Evolutionary conservation across 2,888 invertebrate species (phyloP), one percentile per base, ranked within the genome.

Genomic region (Acrobasis suavella): DNA sequence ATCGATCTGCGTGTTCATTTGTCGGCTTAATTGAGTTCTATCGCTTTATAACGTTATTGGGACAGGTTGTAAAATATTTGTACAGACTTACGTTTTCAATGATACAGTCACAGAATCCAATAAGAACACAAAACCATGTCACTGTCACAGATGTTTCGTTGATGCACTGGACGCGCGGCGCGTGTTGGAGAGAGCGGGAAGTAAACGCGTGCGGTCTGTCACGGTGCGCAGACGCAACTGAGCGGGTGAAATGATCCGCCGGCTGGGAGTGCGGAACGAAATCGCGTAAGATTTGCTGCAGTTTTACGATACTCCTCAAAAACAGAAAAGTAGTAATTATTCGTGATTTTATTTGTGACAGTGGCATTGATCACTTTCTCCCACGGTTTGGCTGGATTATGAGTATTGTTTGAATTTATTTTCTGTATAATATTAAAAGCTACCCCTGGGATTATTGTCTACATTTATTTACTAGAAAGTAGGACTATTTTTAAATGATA

Each of bases 71-170:
- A n/a, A 32, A 9, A 15, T 37, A 37, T 50, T 50, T 50, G 38
- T 7, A 50, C n/a, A 49, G 52, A 66, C 68, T 67, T 67, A 69
- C 69, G 65, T 85, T 78, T 75, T 80, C 78, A 83, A 80, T 78
- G 73, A 76, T 80, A 83, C 85, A 75, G 82, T 80, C 81, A 86
- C 76, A 75, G 85, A 83, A 91, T 91, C 90, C 91, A 82, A 87
- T 82, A 77, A 76, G 74, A 82, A 79, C 91, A 92, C 91, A 85
- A 76, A 90, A 90, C 81, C 90, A 91, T 91, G 85, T 88, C 91
- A 92, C 91, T 89, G 78, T 84, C 91, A 91, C 91, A 85, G 77
- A 69, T 76, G 82, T 78, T 74, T 81, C 75, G 76, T 75, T 69
- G 72, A 70, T 68, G 70, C 78, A 81, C 80, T 78, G 73, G 73